Evolutionary conservation across 2,113 vertebrate species (phyloP).

Genomic region (Anas platyrhynchos): DNA sequence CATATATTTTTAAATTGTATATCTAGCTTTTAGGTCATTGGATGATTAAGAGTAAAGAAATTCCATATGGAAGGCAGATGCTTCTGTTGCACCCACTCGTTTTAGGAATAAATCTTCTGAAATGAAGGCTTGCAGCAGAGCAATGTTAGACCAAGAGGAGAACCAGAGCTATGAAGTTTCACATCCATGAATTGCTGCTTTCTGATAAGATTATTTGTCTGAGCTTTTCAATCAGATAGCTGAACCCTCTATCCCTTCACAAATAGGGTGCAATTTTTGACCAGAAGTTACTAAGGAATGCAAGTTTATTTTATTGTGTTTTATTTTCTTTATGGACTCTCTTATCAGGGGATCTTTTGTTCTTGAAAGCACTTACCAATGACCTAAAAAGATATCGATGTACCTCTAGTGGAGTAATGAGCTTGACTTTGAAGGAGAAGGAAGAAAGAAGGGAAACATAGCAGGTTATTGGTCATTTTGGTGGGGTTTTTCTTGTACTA

Average conservation of each 20-base stretch:
- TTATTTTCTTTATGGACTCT: background rate
- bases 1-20: background rate
- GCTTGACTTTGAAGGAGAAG: background rate
- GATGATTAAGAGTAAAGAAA: slow-evolving; percentile 14
- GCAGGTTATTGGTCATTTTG: background rate
- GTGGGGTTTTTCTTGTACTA: background rate
- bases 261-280: background rate
- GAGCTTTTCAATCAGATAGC: background rate
- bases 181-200: background rate
- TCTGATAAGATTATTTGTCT: background rate
- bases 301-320: background rate
- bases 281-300: background rate
- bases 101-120: background rate
- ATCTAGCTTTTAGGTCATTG: slow-evolving; percentile 21
- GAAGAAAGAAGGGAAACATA: background rate
- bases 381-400: background rate
- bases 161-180: background rate
- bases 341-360: background rate
- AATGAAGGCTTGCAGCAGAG: background rate
- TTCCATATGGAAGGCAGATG: slow-evolving; percentile 43
- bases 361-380: background rate
- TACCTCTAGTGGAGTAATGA: background rate
- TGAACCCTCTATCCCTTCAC: background rate
- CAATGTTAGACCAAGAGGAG: background rate
- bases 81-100: slow-evolving; percentile 10